A percentile compares a stretch with the other conserved stretches of the same genome.
phyloP scores from a whole-genome alignment of 2,888 invertebrate genomes.

The Nephrotoma guestfalica region DNA sequence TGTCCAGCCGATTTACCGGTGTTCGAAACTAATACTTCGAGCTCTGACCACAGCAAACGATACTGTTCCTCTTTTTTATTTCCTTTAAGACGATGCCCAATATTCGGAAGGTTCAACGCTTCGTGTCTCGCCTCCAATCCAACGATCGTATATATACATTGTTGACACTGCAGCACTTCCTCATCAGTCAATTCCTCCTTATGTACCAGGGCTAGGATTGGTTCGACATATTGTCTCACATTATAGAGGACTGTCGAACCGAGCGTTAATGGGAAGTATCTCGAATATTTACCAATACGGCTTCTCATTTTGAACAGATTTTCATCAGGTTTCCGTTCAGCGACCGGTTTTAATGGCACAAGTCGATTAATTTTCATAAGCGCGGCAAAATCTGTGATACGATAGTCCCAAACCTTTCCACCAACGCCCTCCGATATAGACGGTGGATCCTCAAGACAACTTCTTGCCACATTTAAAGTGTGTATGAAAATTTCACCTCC shows the following conservation, averaged over 20 bases:
- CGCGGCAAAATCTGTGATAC: slow-evolving; percentile 68
- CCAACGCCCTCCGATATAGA: slow-evolving; percentile 91
- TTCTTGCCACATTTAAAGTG: slow-evolving; percentile 68
- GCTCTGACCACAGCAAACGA: slow-evolving; percentile 75
- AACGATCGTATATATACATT: slow-evolving; percentile 66
- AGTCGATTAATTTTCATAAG: slow-evolving; percentile 75
- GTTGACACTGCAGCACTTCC: slow-evolving; percentile 74
- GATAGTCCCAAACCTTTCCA: slow-evolving; percentile 83
- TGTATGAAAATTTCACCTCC: slow-evolving; percentile 95
- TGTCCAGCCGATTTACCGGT: slow-evolving; percentile 69
- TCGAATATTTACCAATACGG: slow-evolving; percentile 60
- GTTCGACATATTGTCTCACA: slow-evolving; percentile 62
- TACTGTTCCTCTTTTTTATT: slow-evolving; percentile 77
- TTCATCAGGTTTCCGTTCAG: slow-evolving; percentile 20
- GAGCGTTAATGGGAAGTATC: slow-evolving; percentile 80
- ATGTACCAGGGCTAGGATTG: slow-evolving; percentile 60
- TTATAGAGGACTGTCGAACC: slow-evolving; percentile 80
- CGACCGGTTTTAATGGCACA: slow-evolving; percentile 47
- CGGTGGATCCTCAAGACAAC: slow-evolving; percentile 86
- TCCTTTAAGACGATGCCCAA: slow-evolving; percentile 40
- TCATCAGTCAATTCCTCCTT: slow-evolving; percentile 74
- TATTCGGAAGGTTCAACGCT: slow-evolving; percentile 53
- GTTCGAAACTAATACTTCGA: slow-evolving; percentile 67
- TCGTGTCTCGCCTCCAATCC: slow-evolving; percentile 74
- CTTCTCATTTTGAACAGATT: slow-evolving; percentile 47